Evolutionary conservation across 2,113 vertebrate genomes (phyloP).

Genomic region (Saccopteryx bilineata): DNA sequence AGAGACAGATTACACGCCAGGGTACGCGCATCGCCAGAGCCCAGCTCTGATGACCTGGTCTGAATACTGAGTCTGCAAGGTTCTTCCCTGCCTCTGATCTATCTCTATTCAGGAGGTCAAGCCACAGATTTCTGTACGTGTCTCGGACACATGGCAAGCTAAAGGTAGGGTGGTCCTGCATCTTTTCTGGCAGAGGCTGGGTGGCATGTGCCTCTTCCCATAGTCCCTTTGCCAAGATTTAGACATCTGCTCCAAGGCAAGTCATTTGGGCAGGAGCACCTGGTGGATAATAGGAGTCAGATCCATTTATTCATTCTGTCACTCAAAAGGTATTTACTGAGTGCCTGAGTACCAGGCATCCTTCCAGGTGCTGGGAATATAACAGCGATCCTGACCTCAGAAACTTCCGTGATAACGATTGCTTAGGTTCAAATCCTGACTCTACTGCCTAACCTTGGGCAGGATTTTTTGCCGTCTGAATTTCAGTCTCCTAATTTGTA

Average conservation of each 20-base stretch:
- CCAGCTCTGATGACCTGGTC: neutral
- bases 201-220: neutral
- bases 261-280: neutral
- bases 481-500: neutral
- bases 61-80: neutral
- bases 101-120: neutral
- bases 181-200: neutral
- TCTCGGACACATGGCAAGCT: neutral
- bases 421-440: neutral
- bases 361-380: neutral
- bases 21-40: neutral
- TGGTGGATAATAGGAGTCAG: neutral
- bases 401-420: neutral
- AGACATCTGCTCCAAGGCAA: neutral
- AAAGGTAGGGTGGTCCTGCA: neutral
- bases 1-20: neutral
- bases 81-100: neutral
- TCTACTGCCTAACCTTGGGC: neutral
- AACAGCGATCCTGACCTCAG: neutral
- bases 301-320: neutral
- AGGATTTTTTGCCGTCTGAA: conserved; percentile 1
- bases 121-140: neutral
- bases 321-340: conserved; percentile 13
- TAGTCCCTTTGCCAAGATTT: neutral
- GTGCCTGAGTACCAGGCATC: neutral